A percentile compares a stretch with the other conserved stretches of the same genome.
These are phyloP conservation scores for Pediacus dermestoides DNA, from an alignment of 2,888 invertebrate genomes.

Conservation along the genomic window DNA sequence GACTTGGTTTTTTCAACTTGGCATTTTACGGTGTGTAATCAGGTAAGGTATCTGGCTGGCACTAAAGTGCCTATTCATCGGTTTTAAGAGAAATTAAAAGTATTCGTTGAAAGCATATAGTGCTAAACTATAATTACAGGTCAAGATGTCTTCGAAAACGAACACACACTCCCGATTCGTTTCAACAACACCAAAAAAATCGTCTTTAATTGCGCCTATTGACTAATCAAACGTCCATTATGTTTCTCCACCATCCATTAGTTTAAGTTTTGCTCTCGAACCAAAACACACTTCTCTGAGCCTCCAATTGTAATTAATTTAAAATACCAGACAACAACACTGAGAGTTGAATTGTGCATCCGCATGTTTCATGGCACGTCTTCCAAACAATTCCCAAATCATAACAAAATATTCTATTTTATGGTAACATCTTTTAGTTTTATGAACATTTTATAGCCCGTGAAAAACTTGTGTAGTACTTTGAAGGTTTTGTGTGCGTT, in stretches of 20 bases:
- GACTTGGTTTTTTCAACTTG: conserved; percentile 36
- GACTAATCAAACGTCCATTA: conserved; percentile 31
- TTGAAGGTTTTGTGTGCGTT: conserved; percentile 10
- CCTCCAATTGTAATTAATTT: conserved; percentile 4
- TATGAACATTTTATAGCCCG: conserved; percentile 6
- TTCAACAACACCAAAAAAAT: neutral
- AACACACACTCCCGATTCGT: neutral
- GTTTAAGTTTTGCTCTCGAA: conserved; percentile 16
- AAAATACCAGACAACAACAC: conserved; percentile 1
- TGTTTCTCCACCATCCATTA: conserved; percentile 24
- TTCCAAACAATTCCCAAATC: too few species aligned
- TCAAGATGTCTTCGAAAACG: conserved; percentile 10
- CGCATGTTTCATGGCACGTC: neutral
- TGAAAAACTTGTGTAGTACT: conserved; percentile 13
- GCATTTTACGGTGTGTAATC: conserved; percentile 41
- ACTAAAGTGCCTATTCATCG: conserved; percentile 47
- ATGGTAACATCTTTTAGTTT: conserved; percentile 18
- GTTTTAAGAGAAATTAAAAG: conserved; percentile 48
- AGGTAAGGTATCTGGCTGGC: conserved; percentile 36
- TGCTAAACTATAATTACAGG: conserved; percentile 40
- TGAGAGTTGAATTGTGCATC: neutral
- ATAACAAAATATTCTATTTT: conserved; percentile 6
- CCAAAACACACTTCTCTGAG: conserved; percentile 15
- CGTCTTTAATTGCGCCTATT: conserved; percentile 31
- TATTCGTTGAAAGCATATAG: conserved; percentile 36